Evolutionary conservation across 2,113 vertebrate species (phyloP).

Genomic region (Hemiscyllium ocellatum): DNA sequence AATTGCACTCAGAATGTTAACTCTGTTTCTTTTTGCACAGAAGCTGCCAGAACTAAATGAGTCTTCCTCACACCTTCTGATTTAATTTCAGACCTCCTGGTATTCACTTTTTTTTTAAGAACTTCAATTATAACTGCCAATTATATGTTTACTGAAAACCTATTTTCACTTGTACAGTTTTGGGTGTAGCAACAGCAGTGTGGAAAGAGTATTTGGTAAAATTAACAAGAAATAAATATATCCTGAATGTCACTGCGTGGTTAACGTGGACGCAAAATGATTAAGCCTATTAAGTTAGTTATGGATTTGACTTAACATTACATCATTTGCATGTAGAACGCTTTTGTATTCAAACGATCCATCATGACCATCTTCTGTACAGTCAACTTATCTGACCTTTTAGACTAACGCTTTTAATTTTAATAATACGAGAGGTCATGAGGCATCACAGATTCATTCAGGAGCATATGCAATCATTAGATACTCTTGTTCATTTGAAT

Average conservation of each 20-base stretch:
- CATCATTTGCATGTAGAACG: not conserved
- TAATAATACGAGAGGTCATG: not conserved
- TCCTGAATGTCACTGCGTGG: not conserved
- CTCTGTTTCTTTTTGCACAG: too few species aligned
- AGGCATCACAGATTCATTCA: not conserved
- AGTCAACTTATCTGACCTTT: not conserved
- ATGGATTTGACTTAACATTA: not conserved
- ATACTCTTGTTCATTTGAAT: not conserved
- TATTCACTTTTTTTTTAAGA: too few species aligned
- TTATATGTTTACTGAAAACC: not conserved
- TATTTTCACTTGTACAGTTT: not conserved
- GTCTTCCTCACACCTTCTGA: too few species aligned
- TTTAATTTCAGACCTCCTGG: too few species aligned
- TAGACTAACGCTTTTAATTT: not conserved
- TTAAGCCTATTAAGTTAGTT: not conserved
- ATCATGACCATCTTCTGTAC: not conserved
- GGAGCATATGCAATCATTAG: not conserved
- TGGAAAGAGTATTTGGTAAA: not conserved
- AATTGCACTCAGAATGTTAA: too few species aligned
- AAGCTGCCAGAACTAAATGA: too few species aligned
- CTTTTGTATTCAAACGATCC: not conserved
- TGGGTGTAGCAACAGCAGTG: not conserved
- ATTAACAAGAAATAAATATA: not conserved
- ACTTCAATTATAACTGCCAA: too few species aligned
- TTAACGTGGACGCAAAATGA: not conserved